Evolutionary conservation across 2,113 vertebrate species (phyloP).

Genomic region (Nerophis lumbriciformis): DNA sequence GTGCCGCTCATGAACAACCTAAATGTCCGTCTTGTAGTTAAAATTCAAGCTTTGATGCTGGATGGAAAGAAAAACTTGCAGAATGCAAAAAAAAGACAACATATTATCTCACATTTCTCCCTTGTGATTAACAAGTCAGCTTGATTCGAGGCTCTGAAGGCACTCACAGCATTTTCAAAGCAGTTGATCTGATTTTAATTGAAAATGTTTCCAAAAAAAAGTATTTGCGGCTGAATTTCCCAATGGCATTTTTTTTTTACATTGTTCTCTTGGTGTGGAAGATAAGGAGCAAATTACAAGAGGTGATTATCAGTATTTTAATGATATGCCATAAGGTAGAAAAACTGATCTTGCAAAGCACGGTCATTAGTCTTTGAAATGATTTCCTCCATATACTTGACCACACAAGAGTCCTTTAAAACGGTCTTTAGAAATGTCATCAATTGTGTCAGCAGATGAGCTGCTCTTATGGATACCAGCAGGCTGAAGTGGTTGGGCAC

Average conservation of each 20-base stretch:
- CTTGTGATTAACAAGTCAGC: constrained; percentile 38
- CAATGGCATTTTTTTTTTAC: constrained; percentile 15
- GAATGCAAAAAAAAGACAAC: constrained; percentile 6
- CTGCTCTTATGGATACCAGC: constrained; percentile 59
- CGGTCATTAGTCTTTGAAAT: constrained; percentile 62
- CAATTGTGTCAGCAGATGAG: constrained; percentile 57
- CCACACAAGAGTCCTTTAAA: constrained; percentile 43
- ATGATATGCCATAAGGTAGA: constrained; percentile 51
- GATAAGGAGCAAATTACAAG: constrained; percentile 52
- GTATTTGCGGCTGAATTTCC: background rate
- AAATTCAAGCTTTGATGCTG: constrained; percentile 26
- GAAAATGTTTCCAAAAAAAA: constrained; percentile 19
- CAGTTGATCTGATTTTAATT: constrained; percentile 26
- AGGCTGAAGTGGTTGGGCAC: constrained; percentile 40
- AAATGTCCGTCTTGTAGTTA: background rate
- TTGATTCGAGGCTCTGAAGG: constrained; percentile 20
- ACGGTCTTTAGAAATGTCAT: constrained; percentile 52
- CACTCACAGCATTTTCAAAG: constrained; percentile 38
- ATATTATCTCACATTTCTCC: constrained; percentile 32
- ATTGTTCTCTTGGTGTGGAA: constrained; percentile 34
- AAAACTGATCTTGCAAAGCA: constrained; percentile 64
- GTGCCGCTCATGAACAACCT: background rate
- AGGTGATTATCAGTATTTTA: constrained; percentile 46
- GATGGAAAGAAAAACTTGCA: constrained; percentile 5
- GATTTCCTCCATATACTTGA: constrained; percentile 44